Evolutionary conservation across 2,888 invertebrate species (phyloP).

Genomic region (Ichneumoninae sp.): DNA sequence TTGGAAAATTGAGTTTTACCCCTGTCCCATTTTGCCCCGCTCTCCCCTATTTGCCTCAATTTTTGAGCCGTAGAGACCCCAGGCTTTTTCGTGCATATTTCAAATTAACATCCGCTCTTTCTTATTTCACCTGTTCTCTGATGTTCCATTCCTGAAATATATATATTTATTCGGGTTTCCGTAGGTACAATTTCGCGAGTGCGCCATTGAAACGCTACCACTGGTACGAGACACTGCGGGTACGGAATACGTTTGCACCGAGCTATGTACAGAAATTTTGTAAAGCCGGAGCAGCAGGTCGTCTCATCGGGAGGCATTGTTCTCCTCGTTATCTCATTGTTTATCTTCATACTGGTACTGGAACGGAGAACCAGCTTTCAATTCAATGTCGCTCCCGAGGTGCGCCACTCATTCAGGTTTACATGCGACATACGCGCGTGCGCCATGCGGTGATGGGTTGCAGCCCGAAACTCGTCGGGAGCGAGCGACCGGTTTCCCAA

Average conservation of each 20-base stretch:
- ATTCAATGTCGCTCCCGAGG: neutral
- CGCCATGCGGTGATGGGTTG: conserved; percentile 36
- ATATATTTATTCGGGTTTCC: neutral
- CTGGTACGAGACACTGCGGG: neutral
- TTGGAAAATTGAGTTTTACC: too few relatives aligned
- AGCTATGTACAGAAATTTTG: neutral
- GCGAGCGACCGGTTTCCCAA: conserved; percentile 53
- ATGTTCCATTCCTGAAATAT: too few relatives aligned
- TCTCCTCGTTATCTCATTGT: conserved; percentile 2
- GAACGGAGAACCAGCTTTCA: conserved; percentile 3
- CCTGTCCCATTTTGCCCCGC: too few relatives aligned
- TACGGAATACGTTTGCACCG: neutral
- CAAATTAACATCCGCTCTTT: too few relatives aligned
- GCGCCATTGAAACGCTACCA: conserved; percentile 27
- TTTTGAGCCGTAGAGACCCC: too few relatives aligned
- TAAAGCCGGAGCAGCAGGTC: neutral
- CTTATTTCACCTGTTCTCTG: too few relatives aligned
- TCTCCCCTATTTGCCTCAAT: too few relatives aligned
- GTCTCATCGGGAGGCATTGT: neutral
- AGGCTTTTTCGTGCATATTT: too few relatives aligned
- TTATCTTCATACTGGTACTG: neutral
- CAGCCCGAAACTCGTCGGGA: conserved; percentile 38
- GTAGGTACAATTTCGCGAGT: neutral
- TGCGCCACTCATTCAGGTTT: conserved; percentile 28
- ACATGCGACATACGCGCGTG: conserved; percentile 20